Conservation (phyloP, 2,797 vertebrate genomes). For the Lemur catta region DNA sequence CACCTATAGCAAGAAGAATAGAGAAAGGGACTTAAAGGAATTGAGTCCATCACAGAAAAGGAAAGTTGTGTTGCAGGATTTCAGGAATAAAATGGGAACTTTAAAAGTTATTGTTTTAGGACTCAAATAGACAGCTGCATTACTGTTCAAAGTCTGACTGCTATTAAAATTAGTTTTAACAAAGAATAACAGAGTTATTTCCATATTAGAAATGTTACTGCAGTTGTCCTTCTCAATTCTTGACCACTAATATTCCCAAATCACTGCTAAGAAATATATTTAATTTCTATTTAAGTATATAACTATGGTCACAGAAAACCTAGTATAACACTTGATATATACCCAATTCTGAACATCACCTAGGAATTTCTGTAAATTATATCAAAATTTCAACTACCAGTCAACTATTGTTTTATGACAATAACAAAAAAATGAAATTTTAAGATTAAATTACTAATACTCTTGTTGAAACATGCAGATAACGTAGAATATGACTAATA, state of each 20-base stretch:
- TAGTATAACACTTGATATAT: background rate
- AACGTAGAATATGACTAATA: slow-evolving; percentile 1
- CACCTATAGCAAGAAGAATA: background rate
- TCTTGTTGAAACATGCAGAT: slow-evolving; percentile 2
- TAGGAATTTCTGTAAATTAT: slow-evolving; percentile 34
- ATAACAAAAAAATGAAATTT: slow-evolving; percentile 7
- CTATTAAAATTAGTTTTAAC: slow-evolving; percentile 39
- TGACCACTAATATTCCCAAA: slow-evolving; percentile 39
- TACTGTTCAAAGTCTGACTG: background rate
- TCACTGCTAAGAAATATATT: background rate
- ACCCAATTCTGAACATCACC: background rate
- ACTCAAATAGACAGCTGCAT: background rate
- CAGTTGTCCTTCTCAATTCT: background rate
- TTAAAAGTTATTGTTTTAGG: slow-evolving; percentile 13
- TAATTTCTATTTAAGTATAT: slow-evolving; percentile 17
- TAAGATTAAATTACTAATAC: slow-evolving; percentile 23
- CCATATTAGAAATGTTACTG: slow-evolving; percentile 30
- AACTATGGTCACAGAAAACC: slow-evolving; percentile 6
- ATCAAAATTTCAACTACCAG: slow-evolving; percentile 22
- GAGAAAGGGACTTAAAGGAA: background rate
- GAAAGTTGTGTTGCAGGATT: background rate
- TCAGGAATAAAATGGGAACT: background rate
- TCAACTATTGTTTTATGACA: background rate
- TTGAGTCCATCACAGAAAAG: background rate
- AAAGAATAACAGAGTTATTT: slow-evolving; percentile 19